Conservation (phyloP, 2,797 vertebrate species). For the Florisuga fusca region DNA sequence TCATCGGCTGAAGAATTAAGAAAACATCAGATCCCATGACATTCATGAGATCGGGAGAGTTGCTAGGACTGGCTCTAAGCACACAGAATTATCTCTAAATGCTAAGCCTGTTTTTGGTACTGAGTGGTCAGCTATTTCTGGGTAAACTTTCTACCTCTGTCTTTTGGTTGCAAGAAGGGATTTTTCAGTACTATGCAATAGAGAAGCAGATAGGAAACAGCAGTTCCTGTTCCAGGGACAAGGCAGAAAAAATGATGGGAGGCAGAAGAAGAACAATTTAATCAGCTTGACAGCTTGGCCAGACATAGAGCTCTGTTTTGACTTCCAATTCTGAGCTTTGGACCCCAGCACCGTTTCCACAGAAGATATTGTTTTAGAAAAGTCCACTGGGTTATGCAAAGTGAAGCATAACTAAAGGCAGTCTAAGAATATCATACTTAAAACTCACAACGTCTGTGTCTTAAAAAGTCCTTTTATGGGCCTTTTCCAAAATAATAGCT, state of each 20-base stretch:
- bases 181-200: neutral
- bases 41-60: conserved; percentile 20
- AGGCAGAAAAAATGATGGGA: neutral
- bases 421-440: conserved; percentile 12
- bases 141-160: conserved; percentile 5
- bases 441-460: neutral
- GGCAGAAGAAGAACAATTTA: neutral
- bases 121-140: neutral
- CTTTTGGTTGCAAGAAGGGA: neutral
- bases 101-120: neutral
- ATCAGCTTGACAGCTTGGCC: neutral
- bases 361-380: neutral
- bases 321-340: neutral
- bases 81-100: neutral
- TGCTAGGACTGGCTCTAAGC: neutral
- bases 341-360: neutral
- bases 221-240: conserved; percentile 7
- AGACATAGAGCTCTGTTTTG: neutral
- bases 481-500: conserved; percentile 55
- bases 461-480: conserved; percentile 48
- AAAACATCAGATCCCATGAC: conserved; percentile 25
- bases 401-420: neutral
- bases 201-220: conserved; percentile 19
- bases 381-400: conserved; percentile 1
- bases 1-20: neutral